Evolutionary conservation across 2,888 invertebrate genomes (phyloP).

Genomic region (Idaea dimidiata): DNA sequence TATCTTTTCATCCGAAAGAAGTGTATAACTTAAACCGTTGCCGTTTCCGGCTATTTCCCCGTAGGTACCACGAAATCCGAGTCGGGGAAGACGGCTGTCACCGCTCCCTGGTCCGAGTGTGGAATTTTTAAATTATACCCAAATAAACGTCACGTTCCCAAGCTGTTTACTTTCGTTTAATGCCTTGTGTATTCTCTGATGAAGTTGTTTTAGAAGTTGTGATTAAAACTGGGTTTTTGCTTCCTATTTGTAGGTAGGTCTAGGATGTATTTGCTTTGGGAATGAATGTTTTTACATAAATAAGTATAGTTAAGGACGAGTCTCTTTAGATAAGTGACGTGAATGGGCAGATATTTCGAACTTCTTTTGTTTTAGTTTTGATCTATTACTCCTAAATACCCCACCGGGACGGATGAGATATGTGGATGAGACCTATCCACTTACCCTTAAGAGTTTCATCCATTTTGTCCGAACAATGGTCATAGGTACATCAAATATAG

Average conservation of each 20-base stretch:
- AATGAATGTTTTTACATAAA: constrained; percentile 3
- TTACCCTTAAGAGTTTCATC: too few relatives aligned
- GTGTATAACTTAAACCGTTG: constrained; percentile 8
- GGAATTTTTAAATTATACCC: constrained; percentile 42
- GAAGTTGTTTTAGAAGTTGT: neutral
- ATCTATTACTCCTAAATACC: too few relatives aligned
- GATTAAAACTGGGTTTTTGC: constrained; percentile 10
- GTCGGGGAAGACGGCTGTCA: constrained; percentile 36
- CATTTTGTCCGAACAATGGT: too few relatives aligned
- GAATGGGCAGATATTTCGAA: too few relatives aligned
- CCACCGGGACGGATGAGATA: too few relatives aligned
- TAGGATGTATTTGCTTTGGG: constrained; percentile 5
- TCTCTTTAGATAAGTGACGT: too few relatives aligned
- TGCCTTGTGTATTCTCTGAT: neutral
- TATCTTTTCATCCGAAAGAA: too few relatives aligned
- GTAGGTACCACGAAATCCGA: neutral
- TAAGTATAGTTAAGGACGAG: too few relatives aligned
- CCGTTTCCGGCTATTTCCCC: constrained; percentile 13
- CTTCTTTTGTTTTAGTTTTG: too few relatives aligned
- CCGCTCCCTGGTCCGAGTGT: constrained; percentile 29
- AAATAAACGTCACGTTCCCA: constrained; percentile 37
- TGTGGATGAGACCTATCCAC: too few relatives aligned
- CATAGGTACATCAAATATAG: too few relatives aligned
- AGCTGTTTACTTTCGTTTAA: constrained; percentile 26
- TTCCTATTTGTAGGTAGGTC: constrained; percentile 10